phyloP scores from a whole-genome alignment of 2,797 vertebrate genomes.

The Syncerus caffer region DNA sequence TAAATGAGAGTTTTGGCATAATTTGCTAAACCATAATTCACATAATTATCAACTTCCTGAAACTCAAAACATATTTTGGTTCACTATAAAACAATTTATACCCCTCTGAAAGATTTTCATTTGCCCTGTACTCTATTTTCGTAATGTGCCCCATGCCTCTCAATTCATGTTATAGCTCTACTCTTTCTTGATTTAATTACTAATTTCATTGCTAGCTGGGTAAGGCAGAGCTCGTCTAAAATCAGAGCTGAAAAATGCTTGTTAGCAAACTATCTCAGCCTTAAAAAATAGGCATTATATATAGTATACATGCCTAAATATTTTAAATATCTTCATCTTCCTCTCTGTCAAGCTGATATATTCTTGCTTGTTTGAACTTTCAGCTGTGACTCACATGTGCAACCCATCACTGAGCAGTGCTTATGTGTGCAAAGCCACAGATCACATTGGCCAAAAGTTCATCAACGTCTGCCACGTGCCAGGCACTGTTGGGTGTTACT shows the following conservation, averaged over 20 bases:
- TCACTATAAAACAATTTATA: neutral
- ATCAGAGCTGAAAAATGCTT: neutral
- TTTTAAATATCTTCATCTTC: neutral
- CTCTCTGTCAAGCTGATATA: neutral
- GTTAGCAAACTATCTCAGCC: neutral
- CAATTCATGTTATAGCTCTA: neutral
- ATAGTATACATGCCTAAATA: neutral
- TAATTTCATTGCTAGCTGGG: neutral
- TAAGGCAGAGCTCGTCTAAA: neutral
- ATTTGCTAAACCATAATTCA: neutral
- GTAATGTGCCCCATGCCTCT: neutral
- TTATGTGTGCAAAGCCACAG: neutral
- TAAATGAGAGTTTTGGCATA: neutral
- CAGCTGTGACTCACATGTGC: neutral
- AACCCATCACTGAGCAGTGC: accelerated
- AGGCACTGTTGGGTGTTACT: neutral
- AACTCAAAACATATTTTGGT: neutral
- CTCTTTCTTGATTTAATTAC: neutral
- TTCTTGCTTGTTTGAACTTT: neutral
- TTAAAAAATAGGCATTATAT: neutral
- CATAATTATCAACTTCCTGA: neutral
- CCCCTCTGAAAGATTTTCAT: neutral
- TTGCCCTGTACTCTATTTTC: neutral
- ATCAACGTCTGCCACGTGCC: neutral
- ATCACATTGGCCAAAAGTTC: neutral